These are phyloP conservation scores for Rhinichthys osculus DNA, from an alignment of 2,797 vertebrate species.

Conservation along the genomic window DNA sequence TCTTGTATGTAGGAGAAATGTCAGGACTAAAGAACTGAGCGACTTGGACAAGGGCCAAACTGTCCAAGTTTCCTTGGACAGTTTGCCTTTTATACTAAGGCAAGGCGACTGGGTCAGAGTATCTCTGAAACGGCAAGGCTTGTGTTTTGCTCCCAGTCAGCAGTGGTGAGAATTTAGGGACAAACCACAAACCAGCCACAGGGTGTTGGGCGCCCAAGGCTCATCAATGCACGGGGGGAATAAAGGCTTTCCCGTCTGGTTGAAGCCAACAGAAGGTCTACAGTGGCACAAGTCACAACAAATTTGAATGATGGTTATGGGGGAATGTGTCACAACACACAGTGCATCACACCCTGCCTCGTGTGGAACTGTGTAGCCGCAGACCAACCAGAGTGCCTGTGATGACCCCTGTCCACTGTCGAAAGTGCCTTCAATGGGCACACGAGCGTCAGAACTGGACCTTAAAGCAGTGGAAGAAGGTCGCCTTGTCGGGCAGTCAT, in stretches of 20 bases:
- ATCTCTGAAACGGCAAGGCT: too few species aligned
- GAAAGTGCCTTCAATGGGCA: background rate
- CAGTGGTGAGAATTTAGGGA: too few species aligned
- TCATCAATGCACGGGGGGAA: background rate
- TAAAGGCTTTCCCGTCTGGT: too few species aligned
- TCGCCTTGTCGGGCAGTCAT: background rate
- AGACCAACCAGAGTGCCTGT: background rate
- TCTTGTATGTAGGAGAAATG: too few species aligned
- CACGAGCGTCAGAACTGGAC: rapidly evolving
- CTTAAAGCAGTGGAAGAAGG: background rate
- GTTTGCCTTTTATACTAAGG: too few species aligned
- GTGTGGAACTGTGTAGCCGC: background rate
- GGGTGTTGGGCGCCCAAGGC: background rate
- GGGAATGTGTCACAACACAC: background rate
- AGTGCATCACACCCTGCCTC: background rate
- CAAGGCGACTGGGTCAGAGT: too few species aligned
- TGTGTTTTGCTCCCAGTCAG: too few species aligned
- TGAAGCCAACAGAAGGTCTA: too few species aligned
- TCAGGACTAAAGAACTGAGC: too few species aligned
- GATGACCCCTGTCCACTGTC: too few species aligned
- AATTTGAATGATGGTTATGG: background rate
- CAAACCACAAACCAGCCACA: background rate
- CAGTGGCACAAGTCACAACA: background rate
- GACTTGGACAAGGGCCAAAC: too few species aligned
- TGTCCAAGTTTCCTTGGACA: too few species aligned